phyloP scores from a whole-genome alignment of 2,888 invertebrate genomes.

The Pandemis corylana region DNA sequence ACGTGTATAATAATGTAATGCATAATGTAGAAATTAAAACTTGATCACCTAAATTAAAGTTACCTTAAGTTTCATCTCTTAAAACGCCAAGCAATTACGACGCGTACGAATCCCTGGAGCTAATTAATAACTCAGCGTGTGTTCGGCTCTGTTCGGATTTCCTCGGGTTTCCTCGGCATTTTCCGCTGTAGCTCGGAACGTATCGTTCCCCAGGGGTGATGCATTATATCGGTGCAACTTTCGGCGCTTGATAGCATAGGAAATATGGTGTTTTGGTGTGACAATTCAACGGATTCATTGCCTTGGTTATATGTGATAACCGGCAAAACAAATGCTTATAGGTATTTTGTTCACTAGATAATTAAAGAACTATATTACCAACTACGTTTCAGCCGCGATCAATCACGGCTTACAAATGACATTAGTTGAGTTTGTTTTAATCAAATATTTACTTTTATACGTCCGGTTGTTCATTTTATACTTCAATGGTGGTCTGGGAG shows the following conservation, averaged over 20 bases:
- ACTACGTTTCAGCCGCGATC: too few species aligned
- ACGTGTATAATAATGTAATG: neutral
- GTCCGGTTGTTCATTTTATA: too few species aligned
- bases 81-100: slow-evolving; percentile 29
- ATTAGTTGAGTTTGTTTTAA: too few species aligned
- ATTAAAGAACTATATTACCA: too few species aligned
- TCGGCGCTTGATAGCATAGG: slow-evolving; percentile 28
- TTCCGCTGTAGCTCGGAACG: slow-evolving; percentile 34
- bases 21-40: neutral
- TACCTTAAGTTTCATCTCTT: slow-evolving; percentile 22
- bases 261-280: slow-evolving; percentile 8
- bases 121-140: slow-evolving; percentile 36
- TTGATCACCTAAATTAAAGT: neutral
- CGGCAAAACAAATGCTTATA: too few species aligned
- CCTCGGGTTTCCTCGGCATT: slow-evolving; percentile 26
- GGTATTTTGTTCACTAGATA: too few species aligned
- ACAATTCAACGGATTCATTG: slow-evolving; percentile 9
- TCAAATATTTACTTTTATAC: too few species aligned
- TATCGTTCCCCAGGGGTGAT: slow-evolving; percentile 46
- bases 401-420: too few species aligned
- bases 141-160: slow-evolving; percentile 20
- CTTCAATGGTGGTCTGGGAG: too few species aligned
- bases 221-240: slow-evolving; percentile 41
- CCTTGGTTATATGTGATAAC: too few species aligned
- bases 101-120: slow-evolving; percentile 33